Base-by-base conservation (phyloP, 2,113 vertebrate species). In the Dolichallabes microphthalmus region DNA sequence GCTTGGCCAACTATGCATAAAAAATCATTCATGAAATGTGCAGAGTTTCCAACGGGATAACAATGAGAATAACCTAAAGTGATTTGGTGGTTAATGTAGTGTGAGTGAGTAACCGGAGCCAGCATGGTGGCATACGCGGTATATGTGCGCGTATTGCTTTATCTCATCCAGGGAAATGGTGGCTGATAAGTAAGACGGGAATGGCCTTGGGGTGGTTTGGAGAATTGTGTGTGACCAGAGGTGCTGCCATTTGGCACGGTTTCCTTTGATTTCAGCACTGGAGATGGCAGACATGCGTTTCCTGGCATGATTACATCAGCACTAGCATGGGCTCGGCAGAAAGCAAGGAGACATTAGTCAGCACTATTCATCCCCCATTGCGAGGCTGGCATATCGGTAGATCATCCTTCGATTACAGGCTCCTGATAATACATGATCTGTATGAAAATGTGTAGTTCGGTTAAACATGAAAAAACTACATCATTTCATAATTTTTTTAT, bases 281-380 rank as follows among this genome's bases (percentile, higher is more conserved):
- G 93, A 93, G 92, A 92, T 92, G 58, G 82, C 92, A 93, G 91
- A 92, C 91, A 91, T 14, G 2, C 63, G 86, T 91, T 92, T 93
- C 91, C 93, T 94, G 93, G 93, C 93, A 94, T 88, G 87, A 91
- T 93, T 93, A 92, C 93, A 93, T 94, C 91, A 94, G 91, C 88
- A 89, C 91, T 94, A 93, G 93, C 93, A 94, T 91, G 89, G 89
- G 89, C 39, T 86, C 91, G 87, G 86, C 88, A 91, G 90, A 90
- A 83, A 88, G 88, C 90, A 82, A 90, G 74, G 90, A 94, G 91
- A 93, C 91, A 90, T 93, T 92, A 93, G 90, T 90, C 90, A 88
- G 88, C 82, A 88, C 71, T 83, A 84, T 89, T 78, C 50, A 30
- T 82, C 78, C 83, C 85, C 85, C 85, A 81, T 73, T 32, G 73